These are phyloP conservation scores for Bombyx mori DNA, from an alignment of 1,140 invertebrate genomes.

Conservation along the genomic window ASM3026992v2 NC_085110.1:2734501-2735000, in stretches of 20 bases:
- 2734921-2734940: too few relatives aligned
- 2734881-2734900: too few relatives aligned
- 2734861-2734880: too few relatives aligned
- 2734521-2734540: conserved; percentile 39
- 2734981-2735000: too few relatives aligned
- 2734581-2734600: conserved; percentile 49
- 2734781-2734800: conserved; percentile 22
- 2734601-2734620: conserved; percentile 53
- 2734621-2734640: conserved; percentile 56
- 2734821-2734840: conserved; percentile 4
- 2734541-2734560: conserved; percentile 41
- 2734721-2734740: conserved; percentile 61
- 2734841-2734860: too few relatives aligned
- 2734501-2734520: conserved; percentile 33
- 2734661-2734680: conserved; percentile 57
- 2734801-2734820: conserved; percentile 48
- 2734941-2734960: too few relatives aligned
- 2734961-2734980: too few relatives aligned
- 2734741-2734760: conserved; percentile 32
- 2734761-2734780: conserved; percentile 16
- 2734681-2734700: conserved; percentile 61
- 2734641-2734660: conserved; percentile 61
- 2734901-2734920: too few relatives aligned
- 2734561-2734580: conserved; percentile 47
- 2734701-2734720: conserved; percentile 56